Evolutionary conservation across 2,888 invertebrate genomes (phyloP).

Genomic region (Cacoxenus indagator): DNA sequence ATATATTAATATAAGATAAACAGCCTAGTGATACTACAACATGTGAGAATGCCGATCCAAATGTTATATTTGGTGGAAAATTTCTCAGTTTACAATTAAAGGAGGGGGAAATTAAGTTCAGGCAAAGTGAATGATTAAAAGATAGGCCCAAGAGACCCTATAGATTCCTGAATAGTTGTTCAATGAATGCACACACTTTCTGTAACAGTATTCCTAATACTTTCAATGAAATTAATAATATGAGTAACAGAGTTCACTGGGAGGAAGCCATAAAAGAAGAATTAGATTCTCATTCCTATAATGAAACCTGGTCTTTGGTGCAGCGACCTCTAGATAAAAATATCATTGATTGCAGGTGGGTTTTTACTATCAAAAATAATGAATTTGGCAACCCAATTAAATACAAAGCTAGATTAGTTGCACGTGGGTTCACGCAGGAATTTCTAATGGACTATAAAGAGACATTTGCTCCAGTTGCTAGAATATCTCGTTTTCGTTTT

Average conservation of each 20-base stretch:
- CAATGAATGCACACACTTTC: slow-evolving; percentile 21
- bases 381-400: slow-evolving; percentile 20
- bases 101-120: slow-evolving; percentile 7
- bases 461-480: slow-evolving; percentile 35
- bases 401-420: slow-evolving; percentile 7
- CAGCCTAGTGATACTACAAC: too few species aligned
- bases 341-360: slow-evolving; percentile 41
- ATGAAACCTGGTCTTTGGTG: slow-evolving; percentile 41
- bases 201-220: slow-evolving; percentile 32
- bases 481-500: slow-evolving; percentile 34
- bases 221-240: slow-evolving; percentile 37
- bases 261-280: slow-evolving; percentile 43
- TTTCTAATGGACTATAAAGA: slow-evolving; percentile 23
- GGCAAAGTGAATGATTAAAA: slow-evolving; percentile 28
- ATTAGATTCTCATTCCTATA: slow-evolving; percentile 38
- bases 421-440: slow-evolving; percentile 4
- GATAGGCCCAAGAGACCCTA: slow-evolving; percentile 25
- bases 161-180: slow-evolving; percentile 24
- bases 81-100: slow-evolving; percentile 4
- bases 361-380: slow-evolving; percentile 40
- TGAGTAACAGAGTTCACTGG: slow-evolving; percentile 37
- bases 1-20: too few species aligned
- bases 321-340: slow-evolving; percentile 37
- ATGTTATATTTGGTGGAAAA: not conserved
- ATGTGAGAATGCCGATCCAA: slow-evolving; percentile 23